These are phyloP conservation scores for Globia sparganii DNA, from an alignment of 2,888 invertebrate species.

Conservation along the genomic window DNA sequence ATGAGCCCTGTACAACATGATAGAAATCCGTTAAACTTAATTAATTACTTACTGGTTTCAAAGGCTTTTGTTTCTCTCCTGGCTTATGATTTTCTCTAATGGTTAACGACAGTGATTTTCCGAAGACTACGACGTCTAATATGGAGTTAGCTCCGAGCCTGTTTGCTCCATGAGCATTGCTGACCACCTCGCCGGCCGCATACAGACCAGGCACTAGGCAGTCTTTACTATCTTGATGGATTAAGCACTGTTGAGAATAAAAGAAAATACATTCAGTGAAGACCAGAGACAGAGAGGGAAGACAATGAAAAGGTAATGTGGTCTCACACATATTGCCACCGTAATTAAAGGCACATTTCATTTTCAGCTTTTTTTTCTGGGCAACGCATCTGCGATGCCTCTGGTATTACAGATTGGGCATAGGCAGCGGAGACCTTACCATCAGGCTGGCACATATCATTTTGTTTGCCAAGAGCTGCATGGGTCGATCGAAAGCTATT, in stretches of 20 bases:
- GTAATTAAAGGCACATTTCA: background rate
- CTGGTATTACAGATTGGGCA: too few relatives aligned
- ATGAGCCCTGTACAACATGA: background rate
- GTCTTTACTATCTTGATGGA: constrained; percentile 91
- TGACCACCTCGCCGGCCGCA: constrained; percentile 97
- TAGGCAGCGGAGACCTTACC: background rate
- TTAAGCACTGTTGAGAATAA: constrained; percentile 88
- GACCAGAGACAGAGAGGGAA: background rate
- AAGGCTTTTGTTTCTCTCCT: constrained; percentile 93
- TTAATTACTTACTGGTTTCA: constrained; percentile 91
- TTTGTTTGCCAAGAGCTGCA: background rate
- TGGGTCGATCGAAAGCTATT: too few relatives aligned
- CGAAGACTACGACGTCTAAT: constrained; percentile 99
- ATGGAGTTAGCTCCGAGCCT: constrained; percentile 99
- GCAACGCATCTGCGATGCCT: too few relatives aligned
- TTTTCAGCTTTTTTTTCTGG: background rate
- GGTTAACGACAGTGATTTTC: constrained; percentile 97
- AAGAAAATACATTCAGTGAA: background rate
- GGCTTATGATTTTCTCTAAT: constrained; percentile 95
- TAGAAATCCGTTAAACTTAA: background rate
- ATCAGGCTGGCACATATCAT: background rate
- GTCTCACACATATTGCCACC: too few relatives aligned
- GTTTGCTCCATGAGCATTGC: constrained; percentile 99
- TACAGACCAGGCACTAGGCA: constrained; percentile 95
- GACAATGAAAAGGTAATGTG: background rate